Evolutionary conservation across 2,888 invertebrate species (phyloP), one percentile per base, ranked within the genome.

Genomic region (Coenonympha arcania): DNA sequence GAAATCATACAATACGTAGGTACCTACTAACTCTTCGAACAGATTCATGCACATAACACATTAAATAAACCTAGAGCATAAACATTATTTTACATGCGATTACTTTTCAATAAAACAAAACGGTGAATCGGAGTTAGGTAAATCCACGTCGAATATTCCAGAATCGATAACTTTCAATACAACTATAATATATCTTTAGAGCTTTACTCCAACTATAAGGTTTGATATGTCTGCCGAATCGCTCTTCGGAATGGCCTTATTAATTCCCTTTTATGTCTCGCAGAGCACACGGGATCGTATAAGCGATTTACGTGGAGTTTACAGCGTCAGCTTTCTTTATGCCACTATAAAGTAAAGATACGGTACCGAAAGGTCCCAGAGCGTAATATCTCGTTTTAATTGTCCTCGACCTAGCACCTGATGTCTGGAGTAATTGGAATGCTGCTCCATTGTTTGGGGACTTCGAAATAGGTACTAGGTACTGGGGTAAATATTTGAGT

Each of bases 91-190:
- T 9, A 34, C 33, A 34, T 34, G 16, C 22, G 34, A 42, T 48
- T 33, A 22, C 24, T 28, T 26, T 42, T 48, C 48, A 42, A 41
- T 48, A 48, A 68, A 71, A 60, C 61, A 51, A 55, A 54, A 58
- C 57, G 42, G 48, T 44, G 68, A 65, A 71, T 66, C 57, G 63
- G 62, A 63, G 53, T 69, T 68, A n/a, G n/a, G n/a, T n/a, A 24
- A 24, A 37, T 69, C 61, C 64, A 70, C 60, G 60, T 68, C 60
- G 66, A 61, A 64, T 68, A 69, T 79, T 78, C 69, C 63, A 66
- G 66, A 76, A 80, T 77, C 79, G 75, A 79, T 81, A 79, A 71
- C 68, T 77, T 83, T 83, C 82, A 82, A 83, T 83, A 80, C 76
- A 72, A 69, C 56, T 63, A n/a, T n/a, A 39, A 54, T 67, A 68